These are phyloP conservation scores for Hyppa rectilinea DNA, from an alignment of 2,888 invertebrate species.

Conservation along the genomic window DNA sequence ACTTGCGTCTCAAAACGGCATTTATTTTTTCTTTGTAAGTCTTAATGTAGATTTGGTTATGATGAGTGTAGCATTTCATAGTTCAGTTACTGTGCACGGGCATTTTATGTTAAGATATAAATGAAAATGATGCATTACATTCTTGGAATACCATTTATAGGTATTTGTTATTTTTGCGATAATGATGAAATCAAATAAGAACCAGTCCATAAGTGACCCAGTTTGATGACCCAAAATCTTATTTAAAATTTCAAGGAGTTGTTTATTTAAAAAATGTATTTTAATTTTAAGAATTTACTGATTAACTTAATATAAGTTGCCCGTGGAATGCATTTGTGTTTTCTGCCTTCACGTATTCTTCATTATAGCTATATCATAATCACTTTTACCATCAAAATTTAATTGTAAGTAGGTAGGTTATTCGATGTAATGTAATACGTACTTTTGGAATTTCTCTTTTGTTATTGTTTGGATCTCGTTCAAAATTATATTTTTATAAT, in stretches of 20 bases:
- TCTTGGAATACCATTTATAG: conserved; percentile 26
- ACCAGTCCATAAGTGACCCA: conserved; percentile 15
- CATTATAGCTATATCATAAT: conserved; percentile 62
- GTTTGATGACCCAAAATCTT: conserved; percentile 16
- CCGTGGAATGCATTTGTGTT: conserved; percentile 52
- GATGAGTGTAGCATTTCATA: conserved; percentile 61
- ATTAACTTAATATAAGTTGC: conserved; percentile 32
- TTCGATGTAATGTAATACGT: conserved; percentile 75
- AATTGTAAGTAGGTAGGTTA: conserved; percentile 84
- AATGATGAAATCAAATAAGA: conserved; percentile 24
- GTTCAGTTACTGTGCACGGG: conserved; percentile 28
- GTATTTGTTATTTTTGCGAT: conserved; percentile 20
- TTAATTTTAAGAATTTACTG: conserved; percentile 8
- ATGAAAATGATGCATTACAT: conserved; percentile 27
- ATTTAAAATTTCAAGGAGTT: conserved; percentile 13
- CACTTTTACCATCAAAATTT: conserved; percentile 72
- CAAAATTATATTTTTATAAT: conserved; percentile 81
- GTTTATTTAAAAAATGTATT: conserved; percentile 1
- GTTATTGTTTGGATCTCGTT: conserved; percentile 83
- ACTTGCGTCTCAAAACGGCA: conserved; percentile 74
- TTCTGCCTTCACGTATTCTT: conserved; percentile 57
- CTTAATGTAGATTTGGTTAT: conserved; percentile 64
- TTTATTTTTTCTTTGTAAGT: conserved; percentile 80
- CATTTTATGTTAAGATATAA: conserved; percentile 41
- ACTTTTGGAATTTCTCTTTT: conserved; percentile 76